These are phyloP conservation scores for Nasonovia ribisnigri DNA, from an alignment of 2,888 invertebrate species.

Conservation along the genomic window DNA sequence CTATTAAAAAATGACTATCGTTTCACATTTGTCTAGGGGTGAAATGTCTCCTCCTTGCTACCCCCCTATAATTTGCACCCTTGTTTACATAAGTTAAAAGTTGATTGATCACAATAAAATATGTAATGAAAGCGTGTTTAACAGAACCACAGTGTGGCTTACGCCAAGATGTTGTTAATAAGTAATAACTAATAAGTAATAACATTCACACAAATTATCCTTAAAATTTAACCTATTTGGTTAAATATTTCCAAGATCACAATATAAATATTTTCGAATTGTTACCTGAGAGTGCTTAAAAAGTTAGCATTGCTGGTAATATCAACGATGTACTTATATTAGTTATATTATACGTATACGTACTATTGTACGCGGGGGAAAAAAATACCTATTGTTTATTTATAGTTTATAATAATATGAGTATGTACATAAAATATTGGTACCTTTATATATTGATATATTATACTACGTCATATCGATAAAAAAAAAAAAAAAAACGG, in stretches of 20 bases:
- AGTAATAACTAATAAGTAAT: neutral
- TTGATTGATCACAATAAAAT: neutral
- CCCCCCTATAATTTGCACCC: too few relatives aligned
- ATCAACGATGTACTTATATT: neutral
- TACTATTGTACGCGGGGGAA: neutral
- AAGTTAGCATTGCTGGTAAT: neutral
- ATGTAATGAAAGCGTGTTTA: neutral
- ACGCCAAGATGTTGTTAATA: neutral
- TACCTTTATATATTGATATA: neutral
- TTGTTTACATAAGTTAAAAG: neutral
- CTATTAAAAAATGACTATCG: too few relatives aligned
- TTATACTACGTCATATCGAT: neutral
- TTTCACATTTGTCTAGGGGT: too few relatives aligned
- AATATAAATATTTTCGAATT: neutral
- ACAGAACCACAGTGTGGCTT: neutral
- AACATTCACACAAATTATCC: neutral
- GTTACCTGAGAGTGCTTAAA: neutral
- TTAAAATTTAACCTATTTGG: neutral
- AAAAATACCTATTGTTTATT: slow-evolving; percentile 10
- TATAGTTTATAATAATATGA: neutral
- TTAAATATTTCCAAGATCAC: neutral
- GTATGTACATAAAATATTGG: neutral
- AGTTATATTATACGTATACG: too few relatives aligned
- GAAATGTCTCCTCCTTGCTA: too few relatives aligned
- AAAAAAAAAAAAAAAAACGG: neutral